phyloP scores from a whole-genome alignment of 2,113 vertebrate species.

The Neogale vison region DNA sequence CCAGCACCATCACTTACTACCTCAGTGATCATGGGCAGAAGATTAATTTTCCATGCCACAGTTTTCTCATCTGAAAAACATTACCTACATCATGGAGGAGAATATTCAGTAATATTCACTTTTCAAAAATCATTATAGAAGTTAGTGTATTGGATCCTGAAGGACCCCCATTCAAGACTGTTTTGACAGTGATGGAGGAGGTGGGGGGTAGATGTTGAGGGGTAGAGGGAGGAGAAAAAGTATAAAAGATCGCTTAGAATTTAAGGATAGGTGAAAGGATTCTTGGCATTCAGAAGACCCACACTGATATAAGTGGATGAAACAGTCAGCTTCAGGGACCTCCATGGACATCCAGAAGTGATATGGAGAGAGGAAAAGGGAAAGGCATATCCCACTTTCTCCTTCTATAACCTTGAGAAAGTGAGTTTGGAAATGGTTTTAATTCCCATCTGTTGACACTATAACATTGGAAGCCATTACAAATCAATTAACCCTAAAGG shows the following conservation, averaged over 20 bases:
- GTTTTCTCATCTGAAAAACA: slow-evolving; percentile 14
- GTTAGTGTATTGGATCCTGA: not conserved
- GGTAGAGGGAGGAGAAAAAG: not conserved
- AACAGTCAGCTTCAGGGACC: not conserved
- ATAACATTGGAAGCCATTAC: not conserved
- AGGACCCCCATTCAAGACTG: not conserved
- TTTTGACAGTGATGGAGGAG: not conserved
- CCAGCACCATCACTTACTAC: too few species aligned
- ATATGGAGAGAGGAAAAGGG: not conserved
- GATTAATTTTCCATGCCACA: not conserved
- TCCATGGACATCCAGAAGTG: not conserved
- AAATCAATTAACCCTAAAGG: not conserved
- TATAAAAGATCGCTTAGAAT: not conserved
- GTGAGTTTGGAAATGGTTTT: not conserved
- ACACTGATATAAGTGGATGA: too few species aligned
- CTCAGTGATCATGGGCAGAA: not conserved
- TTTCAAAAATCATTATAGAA: not conserved
- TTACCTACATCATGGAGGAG: not conserved
- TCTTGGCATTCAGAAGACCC: not conserved
- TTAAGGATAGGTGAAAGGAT: not conserved
- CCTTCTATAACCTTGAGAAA: not conserved
- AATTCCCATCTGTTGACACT: not conserved
- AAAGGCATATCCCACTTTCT: not conserved
- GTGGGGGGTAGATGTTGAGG: not conserved
- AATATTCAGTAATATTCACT: not conserved